Conservation (phyloP, 2,113 vertebrate species). For the Sapajus apella region DNA sequence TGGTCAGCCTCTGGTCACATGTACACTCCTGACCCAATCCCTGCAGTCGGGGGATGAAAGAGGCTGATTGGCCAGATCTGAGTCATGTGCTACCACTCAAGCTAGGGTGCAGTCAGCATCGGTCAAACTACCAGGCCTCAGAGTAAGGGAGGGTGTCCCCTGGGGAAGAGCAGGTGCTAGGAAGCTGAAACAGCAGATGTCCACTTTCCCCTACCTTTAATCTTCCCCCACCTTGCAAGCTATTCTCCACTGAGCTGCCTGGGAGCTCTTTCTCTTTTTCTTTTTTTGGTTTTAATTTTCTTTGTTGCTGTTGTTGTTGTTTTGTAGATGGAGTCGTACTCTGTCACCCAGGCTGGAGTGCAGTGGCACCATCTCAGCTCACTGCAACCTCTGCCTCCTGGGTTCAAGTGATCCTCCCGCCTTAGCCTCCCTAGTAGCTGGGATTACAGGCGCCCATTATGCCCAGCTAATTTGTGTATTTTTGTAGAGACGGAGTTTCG, state of each 20-base stretch:
- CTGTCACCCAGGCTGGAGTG: too few relatives aligned
- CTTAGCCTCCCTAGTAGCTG: too few relatives aligned
- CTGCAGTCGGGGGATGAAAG: not conserved
- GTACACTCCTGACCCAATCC: not conserved
- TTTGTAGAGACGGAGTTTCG: too few relatives aligned
- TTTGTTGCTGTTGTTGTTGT: too few relatives aligned
- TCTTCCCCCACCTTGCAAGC: not conserved
- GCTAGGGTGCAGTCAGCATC: not conserved
- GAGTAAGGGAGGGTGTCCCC: not conserved
- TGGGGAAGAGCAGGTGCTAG: not conserved
- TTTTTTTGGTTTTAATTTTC: too few relatives aligned
- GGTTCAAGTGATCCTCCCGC: too few relatives aligned
- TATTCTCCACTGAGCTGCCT: not conserved
- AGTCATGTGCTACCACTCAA: not conserved
- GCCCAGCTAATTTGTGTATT: too few relatives aligned
- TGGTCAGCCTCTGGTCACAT: not conserved
- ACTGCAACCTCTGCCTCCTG: too few relatives aligned
- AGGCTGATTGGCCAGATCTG: not conserved
- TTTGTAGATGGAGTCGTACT: too few relatives aligned
- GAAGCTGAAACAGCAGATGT: too few relatives aligned
- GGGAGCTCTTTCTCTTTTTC: not conserved
- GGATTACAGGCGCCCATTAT: too few relatives aligned
- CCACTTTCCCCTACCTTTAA: not conserved
- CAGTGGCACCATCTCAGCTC: too few relatives aligned
- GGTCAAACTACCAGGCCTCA: not conserved